Base-by-base conservation (phyloP, 2,888 invertebrate genomes). In the Anticlea derivata region DNA sequence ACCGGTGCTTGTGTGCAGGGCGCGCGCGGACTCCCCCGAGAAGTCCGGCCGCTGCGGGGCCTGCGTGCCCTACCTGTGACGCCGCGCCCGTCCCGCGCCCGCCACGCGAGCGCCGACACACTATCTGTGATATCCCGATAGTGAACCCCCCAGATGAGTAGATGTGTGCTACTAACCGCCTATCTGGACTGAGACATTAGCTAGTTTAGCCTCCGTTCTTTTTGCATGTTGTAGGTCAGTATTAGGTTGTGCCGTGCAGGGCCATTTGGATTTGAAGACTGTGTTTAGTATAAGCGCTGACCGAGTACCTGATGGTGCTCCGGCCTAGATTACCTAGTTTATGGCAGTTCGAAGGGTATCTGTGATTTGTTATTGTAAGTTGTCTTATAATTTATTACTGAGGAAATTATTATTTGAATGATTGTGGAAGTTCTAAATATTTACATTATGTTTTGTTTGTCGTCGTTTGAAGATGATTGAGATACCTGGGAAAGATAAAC, bases 1-100 rank as follows among this genome's bases (percentile, higher is more conserved):
- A 82, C 75, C 75, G 73, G 77, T 87, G 86, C 83, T 83, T 86
- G 81, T 88, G 87, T 87, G 74, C 88, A 87, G 88, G 88, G 86
- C 85, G 77, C 81, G 82, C 70, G 87, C 84, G 54, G 86, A 75
- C 58, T 84, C 86, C 71, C 86, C 87, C 66, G 82, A 84, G 80
- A 83, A 81, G 51, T 69, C 66, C 67, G 75, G 83, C 75, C 86
- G 87, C 66, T 87, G 86, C 75, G 80, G 75, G 60, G 86, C 81
- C 72, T 88, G 87, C 80, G 70, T 87, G 86, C 88, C 86, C 78
- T 86, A 86, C 82, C 83, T 88, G 85, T 88, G 86, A 86, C 47
- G 45, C 60, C 46, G 59, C 58, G 59, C 34, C 47, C 59, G 63
- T 30, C 24, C 3, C 20, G 49, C 51, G 52, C 58, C 63, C 55